Evolutionary conservation across 2,113 vertebrate species (phyloP), one percentile per base, ranked within the genome.

Genomic region (Miniopterus natalensis): DNA sequence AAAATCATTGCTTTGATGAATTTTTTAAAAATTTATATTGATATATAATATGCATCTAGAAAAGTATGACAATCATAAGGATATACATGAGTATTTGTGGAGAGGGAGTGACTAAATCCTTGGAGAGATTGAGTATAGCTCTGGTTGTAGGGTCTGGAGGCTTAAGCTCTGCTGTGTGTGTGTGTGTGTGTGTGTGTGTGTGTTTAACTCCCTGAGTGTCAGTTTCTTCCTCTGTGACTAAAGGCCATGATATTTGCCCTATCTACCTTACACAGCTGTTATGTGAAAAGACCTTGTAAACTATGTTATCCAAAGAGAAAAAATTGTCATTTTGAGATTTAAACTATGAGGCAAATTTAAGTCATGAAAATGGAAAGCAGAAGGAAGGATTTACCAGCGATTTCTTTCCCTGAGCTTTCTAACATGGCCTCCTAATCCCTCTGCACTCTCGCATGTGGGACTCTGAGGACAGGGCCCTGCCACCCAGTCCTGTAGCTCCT

Each of bases 211-310:
- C 63, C 21, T 63, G 23, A 92, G 57, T 3, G 2, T 88, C 12
- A 29, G 47, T 90, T 92, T 81, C 73, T 92, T 88, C 36, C 71
- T 90, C 66, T 83, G 40, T 83, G 84, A 88, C 10, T 45, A 96
- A 40, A 90, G 42, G 66, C 29, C 47, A 13, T 61, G 71, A 73
- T 53, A 77, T 7, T 42, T 65, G 40, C 61, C 55, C 47, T 88
- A 47, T 36, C 29, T 94, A 29, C 9, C 5, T 87, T 51, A 45
- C 23, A 90, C 1, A 90, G 20, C 9, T 88, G 14, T 75, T 47
- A 42, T 79, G 15, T 47, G 25, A 92, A 79, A 92, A 75, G 18
- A 84, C 8, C 45, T 49, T 85, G 12, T 71, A 59, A 90, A 59
- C 9, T 88, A 53, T 93, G 61, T 42, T 77, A 80, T 57, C 42